phyloP scores from a whole-genome alignment of 2,888 invertebrate species.

The Eupeodes luniger region DNA sequence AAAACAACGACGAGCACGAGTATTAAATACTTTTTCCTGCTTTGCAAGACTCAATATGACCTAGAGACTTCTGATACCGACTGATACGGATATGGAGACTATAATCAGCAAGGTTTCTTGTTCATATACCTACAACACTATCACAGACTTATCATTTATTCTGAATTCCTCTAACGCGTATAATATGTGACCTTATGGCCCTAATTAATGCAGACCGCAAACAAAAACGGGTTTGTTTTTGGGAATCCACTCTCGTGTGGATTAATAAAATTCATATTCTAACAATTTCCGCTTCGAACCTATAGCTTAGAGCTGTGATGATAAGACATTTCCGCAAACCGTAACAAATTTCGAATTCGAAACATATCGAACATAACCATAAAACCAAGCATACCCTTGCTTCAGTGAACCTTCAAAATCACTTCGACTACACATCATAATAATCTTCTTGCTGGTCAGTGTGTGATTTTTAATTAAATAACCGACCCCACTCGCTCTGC shows the following conservation, averaged over 20 bases:
- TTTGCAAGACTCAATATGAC: slow-evolving; percentile 66
- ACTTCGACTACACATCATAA: slow-evolving; percentile 1
- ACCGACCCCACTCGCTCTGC: neutral
- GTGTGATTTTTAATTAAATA: slow-evolving; percentile 48
- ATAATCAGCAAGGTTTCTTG: slow-evolving; percentile 70
- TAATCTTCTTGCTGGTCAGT: slow-evolving; percentile 11
- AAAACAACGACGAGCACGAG: neutral
- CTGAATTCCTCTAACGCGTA: slow-evolving; percentile 20
- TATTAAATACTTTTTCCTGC: slow-evolving; percentile 60
- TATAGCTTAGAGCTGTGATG: neutral
- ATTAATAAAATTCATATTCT: slow-evolving; percentile 39
- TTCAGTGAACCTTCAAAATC: slow-evolving; percentile 61
- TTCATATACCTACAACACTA: neutral
- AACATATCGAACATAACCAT: neutral
- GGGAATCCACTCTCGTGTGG: slow-evolving; percentile 8
- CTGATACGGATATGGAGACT: slow-evolving; percentile 60
- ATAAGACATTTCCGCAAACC: slow-evolving; percentile 71
- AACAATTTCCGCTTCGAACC: slow-evolving; percentile 60
- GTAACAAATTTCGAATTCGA: slow-evolving; percentile 33
- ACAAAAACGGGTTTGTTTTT: slow-evolving; percentile 59
- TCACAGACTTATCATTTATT: neutral
- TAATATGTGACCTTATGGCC: slow-evolving; percentile 57
- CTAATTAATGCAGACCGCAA: slow-evolving; percentile 47
- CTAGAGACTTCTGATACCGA: slow-evolving; percentile 62
- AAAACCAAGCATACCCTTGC: slow-evolving; percentile 15